Conservation (phyloP, 2,888 invertebrate species). For the Cylloceria caligata region DNA sequence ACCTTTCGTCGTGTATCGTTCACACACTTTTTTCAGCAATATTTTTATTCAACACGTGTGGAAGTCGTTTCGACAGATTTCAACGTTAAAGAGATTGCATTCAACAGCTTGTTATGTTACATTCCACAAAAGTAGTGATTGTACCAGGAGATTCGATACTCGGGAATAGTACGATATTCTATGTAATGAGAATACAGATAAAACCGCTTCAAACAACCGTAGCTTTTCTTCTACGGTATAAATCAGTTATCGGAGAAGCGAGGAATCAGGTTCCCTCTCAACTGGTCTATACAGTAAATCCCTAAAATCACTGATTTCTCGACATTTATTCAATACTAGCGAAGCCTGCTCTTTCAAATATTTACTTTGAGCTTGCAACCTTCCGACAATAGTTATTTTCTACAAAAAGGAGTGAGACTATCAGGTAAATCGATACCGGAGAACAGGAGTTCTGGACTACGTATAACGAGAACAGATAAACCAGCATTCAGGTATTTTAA, state of each 20-base stretch:
- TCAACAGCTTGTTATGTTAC: conserved; percentile 3
- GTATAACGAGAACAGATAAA: conserved; percentile 11
- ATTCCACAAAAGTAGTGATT: background rate
- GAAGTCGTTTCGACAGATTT: conserved; percentile 31
- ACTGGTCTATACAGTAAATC: background rate
- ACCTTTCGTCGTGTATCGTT: conserved; percentile 28
- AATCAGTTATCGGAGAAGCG: background rate
- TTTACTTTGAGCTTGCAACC: background rate
- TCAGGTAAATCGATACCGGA: background rate
- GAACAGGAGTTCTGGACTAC: background rate
- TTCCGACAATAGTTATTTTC: background rate
- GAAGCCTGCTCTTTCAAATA: conserved; percentile 1
- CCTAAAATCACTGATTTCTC: background rate
- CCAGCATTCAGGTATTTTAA: background rate
- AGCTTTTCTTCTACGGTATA: background rate
- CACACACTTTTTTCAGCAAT: conserved; percentile 13
- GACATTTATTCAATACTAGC: conserved; percentile 50
- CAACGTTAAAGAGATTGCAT: conserved; percentile 20
- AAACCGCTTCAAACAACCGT: background rate
- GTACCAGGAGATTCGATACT: background rate
- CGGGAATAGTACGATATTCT: background rate
- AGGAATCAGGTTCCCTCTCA: conserved; percentile 12
- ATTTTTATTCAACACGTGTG: conserved; percentile 53
- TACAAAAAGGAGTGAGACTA: background rate
- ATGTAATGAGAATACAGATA: conserved; percentile 7